Base-by-base conservation (phyloP, 2,888 invertebrate species). In the Apomyelois bistriatella region DNA sequence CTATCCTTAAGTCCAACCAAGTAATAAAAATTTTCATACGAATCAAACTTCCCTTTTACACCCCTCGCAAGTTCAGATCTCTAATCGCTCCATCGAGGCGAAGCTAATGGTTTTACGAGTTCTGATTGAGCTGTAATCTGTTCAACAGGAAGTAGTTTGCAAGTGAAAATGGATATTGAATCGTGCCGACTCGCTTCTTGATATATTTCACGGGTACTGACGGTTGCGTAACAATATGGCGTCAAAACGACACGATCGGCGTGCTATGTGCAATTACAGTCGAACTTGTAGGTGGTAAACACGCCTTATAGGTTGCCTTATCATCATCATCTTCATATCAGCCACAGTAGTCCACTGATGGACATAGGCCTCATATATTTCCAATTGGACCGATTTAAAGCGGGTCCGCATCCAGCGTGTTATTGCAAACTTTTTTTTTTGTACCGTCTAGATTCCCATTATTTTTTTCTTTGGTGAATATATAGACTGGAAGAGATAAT, bases 21-120 rank as follows among this genome's bases (percentile, higher is more conserved):
- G n/a, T n/a, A n/a, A n/a, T n/a, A n/a, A n/a, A n/a, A n/a, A n/a
- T n/a, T n/a, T n/a, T n/a, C n/a, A n/a, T n/a, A n/a, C n/a, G n/a
- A n/a, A 9, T 32, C 10, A 2, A 3, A 32, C 32, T 32, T 32
- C 32, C 7, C 10, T 32, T 4, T 38, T 37, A 41, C 1, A 13
- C 13, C 8, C 2, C 12, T 30, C 9, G 10, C 43, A 9, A 43
- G 43, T 43, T 43, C 43, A 30, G 13, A 13, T 12, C 28, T 13
- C 43, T 41, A 43, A 43, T 43, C 28, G 43, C 28, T 43, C 12
- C 28, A 43, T 17, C 43, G 43, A 43, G 43, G 12, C 43, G 43
- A 4, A 43, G 13, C 43, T 30, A 43, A 43, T 43, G 13, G 42
- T 22, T 40, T 40, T 43, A 12, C 12, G 10, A 22, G 1, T 17